These are phyloP conservation scores for Drosophila cognata DNA, from an alignment of 2,888 invertebrate genomes.

Conservation along the genomic window DNA sequence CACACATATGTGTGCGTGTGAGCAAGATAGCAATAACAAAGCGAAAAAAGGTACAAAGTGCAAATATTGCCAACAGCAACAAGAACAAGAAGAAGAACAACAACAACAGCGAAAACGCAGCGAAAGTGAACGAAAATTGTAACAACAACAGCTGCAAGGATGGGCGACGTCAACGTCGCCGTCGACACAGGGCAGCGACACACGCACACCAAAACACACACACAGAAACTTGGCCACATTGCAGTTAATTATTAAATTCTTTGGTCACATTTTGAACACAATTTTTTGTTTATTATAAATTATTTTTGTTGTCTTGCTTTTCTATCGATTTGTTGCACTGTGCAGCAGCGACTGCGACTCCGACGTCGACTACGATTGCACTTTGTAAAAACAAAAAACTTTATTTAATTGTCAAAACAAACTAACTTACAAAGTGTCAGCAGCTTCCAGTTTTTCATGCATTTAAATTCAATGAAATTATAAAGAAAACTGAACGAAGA, in stretches of 20 bases:
- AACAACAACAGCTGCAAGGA: constrained; percentile 69
- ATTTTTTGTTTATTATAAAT: constrained; percentile 32
- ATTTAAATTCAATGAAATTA: constrained; percentile 61
- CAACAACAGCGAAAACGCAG: constrained; percentile 55
- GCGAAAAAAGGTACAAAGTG: constrained; percentile 59
- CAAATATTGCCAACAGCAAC: constrained; percentile 49
- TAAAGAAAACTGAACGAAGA: constrained; percentile 58
- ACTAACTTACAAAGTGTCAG: constrained; percentile 41
- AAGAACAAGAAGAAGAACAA: constrained; percentile 17
- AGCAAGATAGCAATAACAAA: constrained; percentile 50
- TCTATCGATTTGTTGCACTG: constrained; percentile 76
- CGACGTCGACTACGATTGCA: constrained; percentile 21
- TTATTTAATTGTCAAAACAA: constrained; percentile 20
- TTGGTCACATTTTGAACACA: constrained; percentile 18
- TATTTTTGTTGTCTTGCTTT: constrained; percentile 26
- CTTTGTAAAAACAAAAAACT: neutral
- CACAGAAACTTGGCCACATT: constrained; percentile 15
- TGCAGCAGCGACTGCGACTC: constrained; percentile 43
- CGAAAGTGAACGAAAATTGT: constrained; percentile 68
- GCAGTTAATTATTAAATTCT: constrained; percentile 14
- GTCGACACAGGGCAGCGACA: constrained; percentile 40
- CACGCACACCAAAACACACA: constrained; percentile 30
- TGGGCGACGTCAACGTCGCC: constrained; percentile 54
- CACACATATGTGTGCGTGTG: constrained; percentile 13
- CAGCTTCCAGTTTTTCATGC: constrained; percentile 39